Evolutionary conservation across 53 echinoderm and acorn worm genomes (phyloP).

Genomic region (Arbacia lixula): DNA sequence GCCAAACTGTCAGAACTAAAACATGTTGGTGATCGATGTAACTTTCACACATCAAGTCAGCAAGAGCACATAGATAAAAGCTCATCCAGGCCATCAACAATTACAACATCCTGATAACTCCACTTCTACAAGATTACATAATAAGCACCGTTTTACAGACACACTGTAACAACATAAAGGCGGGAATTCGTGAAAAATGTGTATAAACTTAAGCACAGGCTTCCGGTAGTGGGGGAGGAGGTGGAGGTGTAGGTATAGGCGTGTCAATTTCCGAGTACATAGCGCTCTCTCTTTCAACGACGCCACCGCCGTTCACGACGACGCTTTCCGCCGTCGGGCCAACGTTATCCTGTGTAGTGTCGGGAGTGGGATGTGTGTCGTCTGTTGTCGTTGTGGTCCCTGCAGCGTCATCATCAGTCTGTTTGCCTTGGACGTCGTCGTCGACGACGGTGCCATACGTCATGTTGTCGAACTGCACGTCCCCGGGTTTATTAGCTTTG

Average conservation of each 20-base stretch:
- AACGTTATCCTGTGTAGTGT: not conserved
- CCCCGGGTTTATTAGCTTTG: slow-evolving; percentile 19
- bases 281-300: slow-evolving; percentile 5
- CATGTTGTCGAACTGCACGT: slow-evolving; percentile 3
- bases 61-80: no score
- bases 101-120: no score
- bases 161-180: not conserved
- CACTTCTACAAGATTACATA: no score
- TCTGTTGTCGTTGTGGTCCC: not conserved
- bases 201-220: not conserved
- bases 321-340: slow-evolving; percentile 1
- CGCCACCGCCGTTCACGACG: not conserved
- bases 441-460: not conserved
- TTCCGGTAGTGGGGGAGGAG: not conserved
- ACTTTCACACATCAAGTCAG: no score
- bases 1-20: no score
- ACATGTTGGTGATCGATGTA: no score
- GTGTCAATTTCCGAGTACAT: slow-evolving; percentile 23
- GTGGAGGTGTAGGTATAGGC: no score
- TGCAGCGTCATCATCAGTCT: not conserved
- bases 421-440: not conserved
- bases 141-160: no score
- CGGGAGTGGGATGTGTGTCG: not conserved
- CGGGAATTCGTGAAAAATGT: not conserved
- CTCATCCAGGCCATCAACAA: no score